Evolutionary conservation across 2,797 vertebrate species (phyloP), one percentile per base, ranked within the genome.

Genomic region (Neosilurus hyrtlii): DNA sequence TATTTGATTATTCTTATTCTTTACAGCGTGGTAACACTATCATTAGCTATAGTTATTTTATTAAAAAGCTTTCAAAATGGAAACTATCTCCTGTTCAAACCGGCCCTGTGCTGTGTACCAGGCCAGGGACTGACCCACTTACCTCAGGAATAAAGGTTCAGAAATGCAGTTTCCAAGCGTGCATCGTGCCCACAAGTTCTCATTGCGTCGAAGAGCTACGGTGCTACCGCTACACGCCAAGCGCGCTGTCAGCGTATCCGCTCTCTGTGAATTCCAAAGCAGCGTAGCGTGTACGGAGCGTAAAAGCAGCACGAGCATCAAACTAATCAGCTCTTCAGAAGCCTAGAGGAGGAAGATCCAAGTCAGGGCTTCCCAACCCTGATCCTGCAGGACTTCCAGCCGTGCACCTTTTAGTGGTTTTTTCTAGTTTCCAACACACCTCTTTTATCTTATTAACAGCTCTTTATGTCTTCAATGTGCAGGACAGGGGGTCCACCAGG

Each of bases 61-160:
- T 89, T 62, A 87, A 61, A 61, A 83, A 35, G 90, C 91, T 89
- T 93, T 91, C 92, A 43, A 43, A 43, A 91, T 89, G 91, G 91
- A 87, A 87, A 83, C 73, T 16, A 22, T 11, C 63, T 52, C 51
- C 62, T 26, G 52, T 71, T 56, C 22, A 68, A 52, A 51, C 43
- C 80, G 15, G n/a, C 66, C 43, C 20, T 20, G 43, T n/a, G 18
- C n/a, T 20, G n/a, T 61, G 37, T 49, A 56, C 8, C 66, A 24
- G 54, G 9, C 65, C 56, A 22, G 56, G n/a, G 49, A 70, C 16
- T 73, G 52, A 79, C 76, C 43, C 62, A 81, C 87, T 84, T 86
- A 88, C 86, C 84, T 61, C 66, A n/a, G n/a, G 73, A 65, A 61
- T 20, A 57, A 76, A n/a, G 52, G 51, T 35, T 79, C 66, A 79